Conservation (phyloP, 1,140 invertebrate genomes). For the Thalassaphorura encarpata region DNA sequence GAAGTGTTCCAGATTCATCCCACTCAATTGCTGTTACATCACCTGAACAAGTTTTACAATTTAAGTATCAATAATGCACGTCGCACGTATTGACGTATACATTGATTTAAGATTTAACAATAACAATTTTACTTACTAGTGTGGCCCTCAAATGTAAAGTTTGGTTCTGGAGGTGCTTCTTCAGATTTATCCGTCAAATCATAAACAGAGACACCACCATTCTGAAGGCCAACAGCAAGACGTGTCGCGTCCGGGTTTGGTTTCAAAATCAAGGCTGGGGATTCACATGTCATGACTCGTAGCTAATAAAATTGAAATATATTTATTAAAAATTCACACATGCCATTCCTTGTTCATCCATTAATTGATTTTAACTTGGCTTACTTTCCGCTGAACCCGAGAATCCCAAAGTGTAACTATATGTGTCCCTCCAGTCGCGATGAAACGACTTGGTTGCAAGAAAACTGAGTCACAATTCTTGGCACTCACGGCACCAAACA, state of each 20-base stretch:
- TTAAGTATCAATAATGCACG: background rate
- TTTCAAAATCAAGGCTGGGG: constrained; percentile 28
- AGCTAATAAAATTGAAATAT: constrained; percentile 32
- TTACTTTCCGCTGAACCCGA: constrained; percentile 74
- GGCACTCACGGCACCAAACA: constrained; percentile 78
- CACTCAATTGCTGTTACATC: constrained; percentile 71
- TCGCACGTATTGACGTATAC: background rate
- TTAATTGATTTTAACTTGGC: constrained; percentile 10
- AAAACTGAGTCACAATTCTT: constrained; percentile 64
- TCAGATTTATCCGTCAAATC: constrained; percentile 44
- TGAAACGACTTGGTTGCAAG: constrained; percentile 67
- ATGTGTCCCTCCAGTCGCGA: constrained; percentile 82
- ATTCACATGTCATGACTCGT: constrained; percentile 33
- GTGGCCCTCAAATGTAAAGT: constrained; percentile 79
- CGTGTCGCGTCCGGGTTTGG: constrained; percentile 56
- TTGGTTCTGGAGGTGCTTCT: constrained; percentile 49
- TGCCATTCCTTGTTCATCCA: background rate
- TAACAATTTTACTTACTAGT: constrained; percentile 38
- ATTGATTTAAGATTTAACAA: background rate
- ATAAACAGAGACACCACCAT: constrained; percentile 79
- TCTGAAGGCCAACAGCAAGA: constrained; percentile 80
- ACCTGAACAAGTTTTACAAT: constrained; percentile 38
- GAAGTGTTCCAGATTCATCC: constrained; percentile 63
- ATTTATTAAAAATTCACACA: background rate
- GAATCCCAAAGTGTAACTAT: constrained; percentile 91